Evolutionary conservation across 2,113 vertebrate genomes (phyloP).

Genomic region (Euleptes europaea): DNA sequence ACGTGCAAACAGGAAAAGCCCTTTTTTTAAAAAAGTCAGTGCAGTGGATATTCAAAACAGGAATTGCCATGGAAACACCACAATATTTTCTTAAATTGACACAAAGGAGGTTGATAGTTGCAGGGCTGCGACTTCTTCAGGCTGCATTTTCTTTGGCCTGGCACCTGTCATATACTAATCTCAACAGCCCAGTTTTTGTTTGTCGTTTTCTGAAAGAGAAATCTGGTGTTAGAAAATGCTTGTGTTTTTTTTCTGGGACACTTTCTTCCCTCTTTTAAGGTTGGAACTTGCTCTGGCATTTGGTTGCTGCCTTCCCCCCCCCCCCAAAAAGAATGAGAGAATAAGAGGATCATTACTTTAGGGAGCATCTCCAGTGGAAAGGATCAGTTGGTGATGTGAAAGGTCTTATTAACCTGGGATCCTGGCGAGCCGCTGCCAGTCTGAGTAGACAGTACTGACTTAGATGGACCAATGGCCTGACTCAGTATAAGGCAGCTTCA

Average conservation of each 20-base stretch:
- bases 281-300: conserved; percentile 27
- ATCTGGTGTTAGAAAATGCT: neutral
- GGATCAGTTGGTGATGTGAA: neutral
- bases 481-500: too few relatives aligned
- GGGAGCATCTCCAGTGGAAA: accelerated
- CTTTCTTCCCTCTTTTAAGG: conserved; percentile 14
- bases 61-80: conserved; percentile 85
- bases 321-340: neutral
- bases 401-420: conserved; percentile 6
- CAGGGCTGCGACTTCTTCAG: conserved; percentile 71
- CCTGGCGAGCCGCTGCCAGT: too few relatives aligned
- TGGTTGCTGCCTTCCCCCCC: neutral
- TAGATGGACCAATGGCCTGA: too few relatives aligned
- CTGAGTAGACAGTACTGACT: too few relatives aligned
- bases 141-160: conserved; percentile 69
- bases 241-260: neutral
- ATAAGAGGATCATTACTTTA: neutral
- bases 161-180: conserved; percentile 70
- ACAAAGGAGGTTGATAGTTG: conserved; percentile 81
- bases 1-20: conserved; percentile 85
- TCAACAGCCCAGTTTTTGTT: conserved; percentile 48
- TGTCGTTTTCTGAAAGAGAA: conserved; percentile 44
- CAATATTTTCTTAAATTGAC: conserved; percentile 88
- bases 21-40: conserved; percentile 77
- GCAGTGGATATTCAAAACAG: conserved; percentile 84